Base-by-base conservation (phyloP, 2,888 invertebrate genomes). In the Trachelus iudaicus region DNA sequence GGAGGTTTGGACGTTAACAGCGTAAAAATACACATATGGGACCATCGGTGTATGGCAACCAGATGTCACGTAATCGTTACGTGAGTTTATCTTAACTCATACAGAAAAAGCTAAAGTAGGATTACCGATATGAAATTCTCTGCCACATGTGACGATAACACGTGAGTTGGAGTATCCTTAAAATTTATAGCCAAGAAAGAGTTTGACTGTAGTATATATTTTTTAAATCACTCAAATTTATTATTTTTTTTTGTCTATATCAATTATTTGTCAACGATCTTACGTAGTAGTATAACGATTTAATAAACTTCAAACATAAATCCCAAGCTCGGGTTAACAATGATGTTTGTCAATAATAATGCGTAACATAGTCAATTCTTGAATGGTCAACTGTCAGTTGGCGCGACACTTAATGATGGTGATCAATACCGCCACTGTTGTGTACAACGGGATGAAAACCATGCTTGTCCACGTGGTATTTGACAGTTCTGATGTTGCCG, bases 401-500 rank as follows among this genome's bases (percentile, higher is more conserved):
- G 56, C 23, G 6, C 76, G 76, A 81, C 73, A n/a, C 23, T 33
- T 73, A 69, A 35, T 75, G 37, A 69, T 79, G 81, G 75, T 80
- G 80, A 80, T 76, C 81, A 34, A 79, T 79, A 68, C 78, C 76
- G 77, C 77, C 75, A 76, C 81, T 83, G 78, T 83, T 83, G 81
- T 81, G 80, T 35, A 78, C 77, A 9, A 76, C 73, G 37, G 75
- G 73, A 69, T 79, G 73, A 40, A 77, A 76, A 71, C 84, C 84
- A 75, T 83, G 40, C 76, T 85, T 77, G 77, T 84, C 84, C 31
- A 76, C 81, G 81, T 82, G 79, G 40, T 84, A 84, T 75, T 82
- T 83, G 3, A 84, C 83, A 73, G 83, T 84, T 74, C 83, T 82
- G 12, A 84, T 75, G 75, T 85, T 85, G 73, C 83, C 82, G 75